Evolutionary conservation across 1,140 invertebrate species (phyloP).

Genomic region (Elysia chlorotica): DNA sequence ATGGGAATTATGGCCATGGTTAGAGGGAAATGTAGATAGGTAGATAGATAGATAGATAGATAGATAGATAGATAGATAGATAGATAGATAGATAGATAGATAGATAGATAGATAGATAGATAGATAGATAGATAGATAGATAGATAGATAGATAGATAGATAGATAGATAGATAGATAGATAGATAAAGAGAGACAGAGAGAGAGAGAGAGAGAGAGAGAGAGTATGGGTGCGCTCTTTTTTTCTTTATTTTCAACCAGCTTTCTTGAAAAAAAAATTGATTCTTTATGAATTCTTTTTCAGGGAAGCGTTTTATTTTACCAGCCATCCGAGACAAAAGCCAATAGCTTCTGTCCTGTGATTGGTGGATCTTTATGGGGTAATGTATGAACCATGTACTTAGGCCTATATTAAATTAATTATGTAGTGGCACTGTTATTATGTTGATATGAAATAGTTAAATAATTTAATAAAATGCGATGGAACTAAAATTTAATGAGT

Average conservation of each 20-base stretch:
- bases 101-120: slow-evolving; percentile 4
- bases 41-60: not conserved
- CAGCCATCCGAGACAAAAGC: not conserved
- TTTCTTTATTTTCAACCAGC: too few relatives aligned
- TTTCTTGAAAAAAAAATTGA: too few relatives aligned
- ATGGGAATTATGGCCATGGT: not conserved
- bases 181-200: not conserved
- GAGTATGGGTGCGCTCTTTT: too few relatives aligned
- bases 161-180: not conserved
- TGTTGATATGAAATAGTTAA: too few relatives aligned
- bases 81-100: slow-evolving; percentile 7
- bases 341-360: slow-evolving; percentile 11
- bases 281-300: too few relatives aligned
- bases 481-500: too few relatives aligned
- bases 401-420: too few relatives aligned
- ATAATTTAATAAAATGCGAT: too few relatives aligned
- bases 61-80: not conserved
- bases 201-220: too few relatives aligned
- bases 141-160: not conserved
- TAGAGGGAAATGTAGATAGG: not conserved
- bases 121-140: slow-evolving; percentile 1
- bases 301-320: slow-evolving; percentile 21
- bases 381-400: too few relatives aligned
- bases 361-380: slow-evolving; percentile 14
- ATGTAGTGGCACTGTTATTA: too few relatives aligned